Conservation (phyloP, 2,797 vertebrate species). For the Tragelaphus eurycerus region DNA sequence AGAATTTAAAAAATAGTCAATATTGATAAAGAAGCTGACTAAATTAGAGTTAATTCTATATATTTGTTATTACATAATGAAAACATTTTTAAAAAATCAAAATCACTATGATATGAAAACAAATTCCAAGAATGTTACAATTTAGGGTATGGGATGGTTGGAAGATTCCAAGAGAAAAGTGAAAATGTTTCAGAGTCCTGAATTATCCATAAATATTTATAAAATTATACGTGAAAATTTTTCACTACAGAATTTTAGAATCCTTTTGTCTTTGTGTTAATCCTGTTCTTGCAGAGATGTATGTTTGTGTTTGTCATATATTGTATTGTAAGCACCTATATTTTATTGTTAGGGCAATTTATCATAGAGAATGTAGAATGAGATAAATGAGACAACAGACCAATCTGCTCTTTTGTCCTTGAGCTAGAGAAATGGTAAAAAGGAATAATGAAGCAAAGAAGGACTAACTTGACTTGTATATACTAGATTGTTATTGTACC, state of each 20-base stretch:
- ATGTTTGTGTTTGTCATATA: neutral
- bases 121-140: neutral
- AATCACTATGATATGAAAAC: neutral
- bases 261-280: neutral
- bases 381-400: neutral
- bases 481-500: neutral
- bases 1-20: neutral
- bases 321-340: neutral
- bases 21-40: neutral
- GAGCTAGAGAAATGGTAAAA: neutral
- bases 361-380: neutral
- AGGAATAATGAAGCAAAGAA: neutral
- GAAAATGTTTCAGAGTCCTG: neutral
- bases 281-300: neutral
- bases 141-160: neutral
- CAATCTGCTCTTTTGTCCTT: neutral
- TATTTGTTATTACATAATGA: neutral
- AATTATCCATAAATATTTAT: neutral
- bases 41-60: neutral
- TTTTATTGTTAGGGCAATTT: neutral
- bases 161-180: neutral
- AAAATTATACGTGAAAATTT: neutral
- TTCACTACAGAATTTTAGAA: neutral
- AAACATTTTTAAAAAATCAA: neutral
- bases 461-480: neutral